Percentiles rank a stretch among this genome's conserved stretches.
phyloP scores from a whole-genome alignment of 2,113 vertebrate genomes.

The Mesitornis unicolor region DNA sequence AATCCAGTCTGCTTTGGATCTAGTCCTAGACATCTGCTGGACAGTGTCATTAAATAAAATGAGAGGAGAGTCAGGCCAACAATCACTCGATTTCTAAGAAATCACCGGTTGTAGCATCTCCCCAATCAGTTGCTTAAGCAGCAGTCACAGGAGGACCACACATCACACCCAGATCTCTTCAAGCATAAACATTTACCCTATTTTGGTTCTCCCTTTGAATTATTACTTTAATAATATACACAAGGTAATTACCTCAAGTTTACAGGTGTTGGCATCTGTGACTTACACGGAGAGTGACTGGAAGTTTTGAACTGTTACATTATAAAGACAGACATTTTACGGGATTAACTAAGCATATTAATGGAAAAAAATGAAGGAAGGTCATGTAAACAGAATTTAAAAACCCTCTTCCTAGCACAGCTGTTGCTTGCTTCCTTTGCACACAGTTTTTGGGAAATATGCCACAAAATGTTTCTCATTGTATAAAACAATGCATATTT shows the following conservation, averaged over 20 bases:
- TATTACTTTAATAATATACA: neutral
- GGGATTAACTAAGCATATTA: neutral
- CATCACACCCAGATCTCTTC: neutral
- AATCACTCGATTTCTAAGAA: neutral
- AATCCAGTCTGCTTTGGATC: conserved; percentile 23
- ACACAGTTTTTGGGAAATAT: neutral
- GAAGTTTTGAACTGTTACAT: neutral
- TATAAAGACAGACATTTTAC: neutral
- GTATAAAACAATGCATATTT: neutral
- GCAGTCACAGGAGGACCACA: neutral
- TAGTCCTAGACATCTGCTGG: neutral
- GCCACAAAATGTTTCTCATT: neutral
- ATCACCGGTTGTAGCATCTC: neutral
- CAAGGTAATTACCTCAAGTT: neutral
- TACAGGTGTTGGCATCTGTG: neutral
- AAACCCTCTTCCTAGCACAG: neutral
- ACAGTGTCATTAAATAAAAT: conserved; percentile 24
- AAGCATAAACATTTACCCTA: neutral
- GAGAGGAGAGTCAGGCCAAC: neutral
- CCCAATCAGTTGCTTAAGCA: neutral
- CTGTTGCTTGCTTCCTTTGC: neutral
- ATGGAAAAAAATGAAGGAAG: neutral
- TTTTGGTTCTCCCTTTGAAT: neutral
- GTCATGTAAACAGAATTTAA: neutral
- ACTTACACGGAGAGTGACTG: neutral